Base-by-base conservation (phyloP, 2,888 invertebrate genomes). In the Synergus laeviventris region DNA sequence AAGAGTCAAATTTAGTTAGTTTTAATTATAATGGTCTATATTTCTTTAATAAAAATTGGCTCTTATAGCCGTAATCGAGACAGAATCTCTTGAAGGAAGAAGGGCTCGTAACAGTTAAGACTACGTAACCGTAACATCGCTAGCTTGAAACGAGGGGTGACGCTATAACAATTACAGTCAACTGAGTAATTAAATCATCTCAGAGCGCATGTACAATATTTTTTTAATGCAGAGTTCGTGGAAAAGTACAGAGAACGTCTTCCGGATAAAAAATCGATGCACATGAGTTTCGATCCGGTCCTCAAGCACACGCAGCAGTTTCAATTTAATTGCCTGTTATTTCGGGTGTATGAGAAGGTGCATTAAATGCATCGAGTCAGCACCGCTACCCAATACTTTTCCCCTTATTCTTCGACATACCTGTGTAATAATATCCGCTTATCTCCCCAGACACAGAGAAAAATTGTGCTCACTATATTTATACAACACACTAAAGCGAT, bases 311-410 rank as follows among this genome's bases (percentile, higher is more conserved):
- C 76, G 64, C 76, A 77, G 80, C 82, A 81, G 84, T 87, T 87
- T 87, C 84, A 84, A 84, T 88, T 87, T 88, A 88, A 89, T 89
- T 87, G 86, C 85, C 84, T 82, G 85, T 87, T 86, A 87, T 86
- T 89, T 86, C 84, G 84, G 84, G 78, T 81, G 80, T 82, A 81
- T 79, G 81, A 83, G 82, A 78, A 79, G 83, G 83, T 85, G 85
- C 86, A 88, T 88, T 87, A 86, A 87, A 85, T 85, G 84, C 84
- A 85, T 85, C 84, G 76, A 82, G 84, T 83, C 82, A 79, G 78
- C 85, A 83, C 83, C 49, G 85, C 83, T 80, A 82, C 85, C 83
- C 80, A 80, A 81, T 83, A 82, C 78, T 83, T 70, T 70, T 36
- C 49, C 49, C 70, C 70, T 49, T 49, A 70, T 70, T 70, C 49